Evolutionary conservation across 2,797 vertebrate species (phyloP).

Genomic region (Sebastes variabilis): DNA sequence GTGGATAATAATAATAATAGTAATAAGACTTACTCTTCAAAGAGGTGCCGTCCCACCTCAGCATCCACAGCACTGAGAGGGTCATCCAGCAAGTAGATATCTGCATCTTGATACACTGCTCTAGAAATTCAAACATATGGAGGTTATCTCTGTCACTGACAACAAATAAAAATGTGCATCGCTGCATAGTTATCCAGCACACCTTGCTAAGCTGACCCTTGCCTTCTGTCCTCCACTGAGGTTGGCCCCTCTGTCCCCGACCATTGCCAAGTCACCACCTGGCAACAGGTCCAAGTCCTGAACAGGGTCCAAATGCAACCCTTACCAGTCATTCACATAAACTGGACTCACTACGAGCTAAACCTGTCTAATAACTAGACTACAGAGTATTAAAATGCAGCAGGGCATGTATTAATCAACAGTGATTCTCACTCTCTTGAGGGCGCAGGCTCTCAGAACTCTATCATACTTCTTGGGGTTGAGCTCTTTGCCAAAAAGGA

Average conservation of each 20-base stretch:
- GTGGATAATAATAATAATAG: neutral
- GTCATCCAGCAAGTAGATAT: constrained; percentile 95
- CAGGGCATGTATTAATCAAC: neutral
- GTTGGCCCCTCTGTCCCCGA: constrained; percentile 93
- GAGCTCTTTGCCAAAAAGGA: constrained; percentile 93
- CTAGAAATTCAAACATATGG: constrained; percentile 71
- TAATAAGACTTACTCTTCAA: constrained; percentile 89
- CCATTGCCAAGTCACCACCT: constrained; percentile 90
- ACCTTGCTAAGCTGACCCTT: constrained; percentile 93
- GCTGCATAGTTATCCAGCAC: neutral
- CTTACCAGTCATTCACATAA: constrained; percentile 29
- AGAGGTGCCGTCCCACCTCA: constrained; percentile 92
- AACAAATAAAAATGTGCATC: neutral
- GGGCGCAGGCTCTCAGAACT: constrained; percentile 91
- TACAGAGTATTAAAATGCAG: neutral
- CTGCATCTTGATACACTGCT: constrained; percentile 94
- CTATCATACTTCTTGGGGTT: constrained; percentile 88
- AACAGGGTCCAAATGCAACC: constrained; percentile 32
- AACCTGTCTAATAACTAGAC: neutral
- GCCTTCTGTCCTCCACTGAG: constrained; percentile 97
- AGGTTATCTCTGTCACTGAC: neutral
- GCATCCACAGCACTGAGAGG: constrained; percentile 95
- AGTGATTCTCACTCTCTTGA: constrained; percentile 88
- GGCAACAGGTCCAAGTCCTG: constrained; percentile 92
- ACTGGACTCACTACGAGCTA: neutral